Percentiles rank a stretch among this genome's conserved stretches.
phyloP scores from a whole-genome alignment of 2,888 invertebrate species.

The Andrena fulva region DNA sequence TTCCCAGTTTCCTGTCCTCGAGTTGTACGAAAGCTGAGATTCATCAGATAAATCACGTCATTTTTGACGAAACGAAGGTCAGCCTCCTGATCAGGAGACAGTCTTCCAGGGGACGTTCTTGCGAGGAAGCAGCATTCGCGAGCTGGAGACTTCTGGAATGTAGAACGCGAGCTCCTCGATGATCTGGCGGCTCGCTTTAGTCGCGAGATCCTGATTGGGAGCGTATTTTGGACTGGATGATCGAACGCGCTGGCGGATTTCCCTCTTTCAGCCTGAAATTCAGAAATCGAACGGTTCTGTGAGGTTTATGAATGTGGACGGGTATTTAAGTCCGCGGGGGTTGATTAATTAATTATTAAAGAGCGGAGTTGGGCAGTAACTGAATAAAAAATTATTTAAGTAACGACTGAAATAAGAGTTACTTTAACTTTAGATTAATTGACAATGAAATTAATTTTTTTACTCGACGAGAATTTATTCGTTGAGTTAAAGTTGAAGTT shows the following conservation, averaged over 20 bases:
- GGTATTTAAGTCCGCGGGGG: background rate
- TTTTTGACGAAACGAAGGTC: background rate
- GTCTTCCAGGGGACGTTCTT: no score
- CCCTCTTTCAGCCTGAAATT: conserved; percentile 39
- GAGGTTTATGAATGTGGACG: background rate
- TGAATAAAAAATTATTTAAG: no score
- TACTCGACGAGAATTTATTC: no score
- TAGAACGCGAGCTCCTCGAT: background rate
- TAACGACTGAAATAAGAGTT: no score
- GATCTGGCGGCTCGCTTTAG: background rate
- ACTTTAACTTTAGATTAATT: no score
- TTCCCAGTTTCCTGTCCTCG: background rate
- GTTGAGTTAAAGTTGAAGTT: no score
- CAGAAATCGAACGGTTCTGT: background rate
- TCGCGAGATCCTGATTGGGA: background rate
- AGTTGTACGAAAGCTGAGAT: background rate
- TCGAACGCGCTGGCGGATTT: background rate
- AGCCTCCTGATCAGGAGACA: background rate
- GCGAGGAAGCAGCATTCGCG: background rate
- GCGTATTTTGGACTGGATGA: background rate
- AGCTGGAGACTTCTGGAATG: background rate
- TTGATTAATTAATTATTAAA: no score
- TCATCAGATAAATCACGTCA: background rate
- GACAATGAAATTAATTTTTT: no score
- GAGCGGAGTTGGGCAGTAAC: no score